Percentiles rank a stretch among this genome's conserved stretches.
Conservation (phyloP, 2,888 invertebrate species). For the Anoplius nigerrimus region DNA sequence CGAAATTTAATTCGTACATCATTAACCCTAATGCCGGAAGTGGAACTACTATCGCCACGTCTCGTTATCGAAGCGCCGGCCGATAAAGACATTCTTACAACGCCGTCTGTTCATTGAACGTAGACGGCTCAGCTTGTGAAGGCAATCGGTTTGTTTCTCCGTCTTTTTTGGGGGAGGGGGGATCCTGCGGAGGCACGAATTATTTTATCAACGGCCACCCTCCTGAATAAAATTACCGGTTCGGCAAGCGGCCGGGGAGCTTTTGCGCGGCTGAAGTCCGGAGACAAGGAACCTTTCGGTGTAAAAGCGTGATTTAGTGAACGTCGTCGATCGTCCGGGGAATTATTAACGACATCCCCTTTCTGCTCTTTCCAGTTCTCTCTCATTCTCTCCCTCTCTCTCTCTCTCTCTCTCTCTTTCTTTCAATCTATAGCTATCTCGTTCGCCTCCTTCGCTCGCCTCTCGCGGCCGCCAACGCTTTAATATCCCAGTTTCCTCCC, state of each 20-base stretch:
- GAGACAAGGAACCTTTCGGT: constrained; percentile 41
- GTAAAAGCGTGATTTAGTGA: constrained; percentile 58
- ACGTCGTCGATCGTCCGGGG: constrained; percentile 48
- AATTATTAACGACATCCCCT: constrained; percentile 58
- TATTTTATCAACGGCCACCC: constrained; percentile 15
- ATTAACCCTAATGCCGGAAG: no score
- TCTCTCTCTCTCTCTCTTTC: not conserved
- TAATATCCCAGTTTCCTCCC: not conserved
- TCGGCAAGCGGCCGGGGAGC: constrained; percentile 17
- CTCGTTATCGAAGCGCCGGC: no score
- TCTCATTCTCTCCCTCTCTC: constrained; percentile 2
- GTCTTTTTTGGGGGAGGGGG: not conserved
- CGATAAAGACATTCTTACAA: no score
- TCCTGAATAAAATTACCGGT: constrained; percentile 27
- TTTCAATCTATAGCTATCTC: no score
- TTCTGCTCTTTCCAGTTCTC: constrained; percentile 7
- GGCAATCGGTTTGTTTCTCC: not conserved
- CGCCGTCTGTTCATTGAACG: no score
- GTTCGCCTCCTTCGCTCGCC: no score
- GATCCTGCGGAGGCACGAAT: constrained; percentile 15
- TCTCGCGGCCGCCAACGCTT: not conserved
- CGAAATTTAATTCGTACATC: no score
- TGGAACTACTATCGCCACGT: no score
- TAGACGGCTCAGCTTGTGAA: no score
- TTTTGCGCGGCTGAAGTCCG: constrained; percentile 19